A percentile compares a stretch with the other conserved stretches of the same genome.
phyloP scores from a whole-genome alignment of 2,888 invertebrate species.

The Orthonevra nobilis region DNA sequence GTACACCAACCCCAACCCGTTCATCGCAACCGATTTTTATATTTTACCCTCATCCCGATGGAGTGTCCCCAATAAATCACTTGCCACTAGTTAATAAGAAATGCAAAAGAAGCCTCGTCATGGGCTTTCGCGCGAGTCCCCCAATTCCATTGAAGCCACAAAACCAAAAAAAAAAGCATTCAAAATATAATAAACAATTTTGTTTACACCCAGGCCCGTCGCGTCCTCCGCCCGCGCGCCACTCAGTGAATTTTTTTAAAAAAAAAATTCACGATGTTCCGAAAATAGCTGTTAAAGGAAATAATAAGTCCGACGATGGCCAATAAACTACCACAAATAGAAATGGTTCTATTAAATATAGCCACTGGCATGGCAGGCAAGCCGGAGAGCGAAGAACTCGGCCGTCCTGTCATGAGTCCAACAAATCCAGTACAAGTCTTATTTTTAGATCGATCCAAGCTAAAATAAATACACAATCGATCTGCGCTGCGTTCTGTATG shows the following conservation, averaged over 20 bases:
- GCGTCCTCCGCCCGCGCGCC: background rate
- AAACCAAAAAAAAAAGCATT: too few relatives aligned
- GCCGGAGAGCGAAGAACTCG: slow-evolving; percentile 14
- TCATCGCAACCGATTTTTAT: background rate
- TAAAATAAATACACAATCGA: slow-evolving; percentile 64
- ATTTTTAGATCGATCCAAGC: slow-evolving; percentile 52
- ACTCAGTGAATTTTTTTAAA: too few relatives aligned
- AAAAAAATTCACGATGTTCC: slow-evolving; percentile 32
- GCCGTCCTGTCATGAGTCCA: slow-evolving; percentile 12
- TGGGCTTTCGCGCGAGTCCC: slow-evolving; percentile 31
- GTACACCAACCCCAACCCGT: slow-evolving; percentile 12
- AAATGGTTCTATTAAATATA: slow-evolving; percentile 44
- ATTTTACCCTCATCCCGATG: slow-evolving; percentile 43
- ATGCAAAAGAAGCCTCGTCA: slow-evolving; percentile 21
- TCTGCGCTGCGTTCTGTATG: background rate
- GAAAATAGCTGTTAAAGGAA: slow-evolving; percentile 58
- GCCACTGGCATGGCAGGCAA: slow-evolving; percentile 25
- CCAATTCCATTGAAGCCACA: slow-evolving; percentile 28
- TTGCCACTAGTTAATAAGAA: slow-evolving; percentile 60
- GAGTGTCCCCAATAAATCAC: slow-evolving; percentile 55
- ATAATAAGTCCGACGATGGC: slow-evolving; percentile 25
- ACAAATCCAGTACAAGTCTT: slow-evolving; percentile 49
- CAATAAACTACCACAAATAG: slow-evolving; percentile 50
- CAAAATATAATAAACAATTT: slow-evolving; percentile 43
- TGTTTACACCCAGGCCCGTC: slow-evolving; percentile 21